phyloP scores from a whole-genome alignment of 2,888 invertebrate species.

The Aproaerema taeniolella region DNA sequence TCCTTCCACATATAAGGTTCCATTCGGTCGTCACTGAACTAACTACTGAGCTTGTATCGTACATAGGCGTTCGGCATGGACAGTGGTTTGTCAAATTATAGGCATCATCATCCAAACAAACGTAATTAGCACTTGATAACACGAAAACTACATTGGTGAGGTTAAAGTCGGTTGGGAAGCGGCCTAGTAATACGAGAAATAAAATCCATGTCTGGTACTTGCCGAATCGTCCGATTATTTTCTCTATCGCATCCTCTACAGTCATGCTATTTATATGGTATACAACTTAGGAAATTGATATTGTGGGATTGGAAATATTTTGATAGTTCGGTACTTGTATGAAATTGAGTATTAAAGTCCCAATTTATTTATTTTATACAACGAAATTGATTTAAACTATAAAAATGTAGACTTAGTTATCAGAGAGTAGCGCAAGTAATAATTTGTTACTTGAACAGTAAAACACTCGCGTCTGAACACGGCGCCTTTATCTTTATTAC shows the following conservation, averaged over 20 bases:
- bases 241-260: slow-evolving; percentile 43
- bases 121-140: slow-evolving; percentile 69
- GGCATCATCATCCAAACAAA: slow-evolving; percentile 50
- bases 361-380: too few relatives aligned
- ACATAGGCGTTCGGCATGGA: slow-evolving; percentile 66
- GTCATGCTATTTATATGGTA: slow-evolving; percentile 9
- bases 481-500: too few relatives aligned
- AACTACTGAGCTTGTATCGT: slow-evolving; percentile 67
- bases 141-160: slow-evolving; percentile 75
- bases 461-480: too few relatives aligned
- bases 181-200: slow-evolving; percentile 63
- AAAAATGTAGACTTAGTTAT: too few relatives aligned
- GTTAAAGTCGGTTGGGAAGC: slow-evolving; percentile 77
- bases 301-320: too few relatives aligned
- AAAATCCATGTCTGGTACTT: slow-evolving; percentile 66
- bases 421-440: too few relatives aligned
- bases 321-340: too few relatives aligned
- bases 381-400: too few relatives aligned
- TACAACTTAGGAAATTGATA: too few relatives aligned
- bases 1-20: slow-evolving; percentile 77
- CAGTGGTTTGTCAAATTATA: slow-evolving; percentile 54
- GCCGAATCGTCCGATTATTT: slow-evolving; percentile 62
- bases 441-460: too few relatives aligned
- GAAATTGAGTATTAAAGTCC: too few relatives aligned
- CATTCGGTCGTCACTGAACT: slow-evolving; percentile 79